These are phyloP conservation scores for Aptenodytes patagonicus DNA, from an alignment of 2,113 vertebrate species.

Conservation along the genomic window DNA sequence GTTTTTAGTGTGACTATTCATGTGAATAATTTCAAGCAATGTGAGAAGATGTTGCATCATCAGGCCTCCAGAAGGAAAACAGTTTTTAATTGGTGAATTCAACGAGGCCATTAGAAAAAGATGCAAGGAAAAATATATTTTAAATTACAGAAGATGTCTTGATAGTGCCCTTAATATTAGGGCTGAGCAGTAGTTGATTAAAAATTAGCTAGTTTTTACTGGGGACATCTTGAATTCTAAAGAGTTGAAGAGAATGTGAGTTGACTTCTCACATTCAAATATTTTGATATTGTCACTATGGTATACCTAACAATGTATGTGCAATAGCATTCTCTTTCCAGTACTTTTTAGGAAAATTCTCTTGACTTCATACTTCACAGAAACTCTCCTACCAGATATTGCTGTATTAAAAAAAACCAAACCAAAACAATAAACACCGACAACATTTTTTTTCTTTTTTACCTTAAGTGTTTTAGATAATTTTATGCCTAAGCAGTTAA, in stretches of 20 bases:
- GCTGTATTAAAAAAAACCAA: background rate
- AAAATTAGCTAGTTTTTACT: background rate
- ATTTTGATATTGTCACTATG: background rate
- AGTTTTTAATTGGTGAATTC: background rate
- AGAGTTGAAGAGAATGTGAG: background rate
- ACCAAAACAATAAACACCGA: background rate
- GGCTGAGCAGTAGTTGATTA: background rate
- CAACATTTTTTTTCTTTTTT: background rate
- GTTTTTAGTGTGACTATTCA: background rate
- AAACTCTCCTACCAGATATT: background rate
- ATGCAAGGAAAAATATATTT: background rate
- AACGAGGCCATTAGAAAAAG: background rate
- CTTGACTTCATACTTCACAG: background rate
- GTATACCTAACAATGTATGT: background rate
- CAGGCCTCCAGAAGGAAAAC: background rate
- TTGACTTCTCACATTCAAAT: background rate
- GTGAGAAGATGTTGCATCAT: background rate
- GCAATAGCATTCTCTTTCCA: background rate
- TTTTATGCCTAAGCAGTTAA: background rate
- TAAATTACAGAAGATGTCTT: background rate
- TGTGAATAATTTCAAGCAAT: background rate
- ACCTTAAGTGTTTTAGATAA: background rate
- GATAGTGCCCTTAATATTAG: background rate
- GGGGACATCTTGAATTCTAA: background rate
- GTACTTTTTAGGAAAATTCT: background rate